phyloP scores from a whole-genome alignment of 2,888 invertebrate species.

The Parnassius orleans region DNA sequence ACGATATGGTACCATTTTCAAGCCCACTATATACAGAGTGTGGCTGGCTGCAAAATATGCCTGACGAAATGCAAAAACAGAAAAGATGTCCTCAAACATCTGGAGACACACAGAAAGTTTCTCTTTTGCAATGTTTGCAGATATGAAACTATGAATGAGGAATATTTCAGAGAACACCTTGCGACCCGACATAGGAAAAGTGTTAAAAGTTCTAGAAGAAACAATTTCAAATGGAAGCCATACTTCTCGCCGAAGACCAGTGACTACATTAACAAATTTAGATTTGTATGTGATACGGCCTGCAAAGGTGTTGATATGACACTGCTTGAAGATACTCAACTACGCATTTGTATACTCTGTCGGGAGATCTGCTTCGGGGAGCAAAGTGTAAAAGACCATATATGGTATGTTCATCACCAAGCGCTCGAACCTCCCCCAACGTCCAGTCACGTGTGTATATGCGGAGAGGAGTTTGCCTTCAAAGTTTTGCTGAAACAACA shows the following conservation, averaged over 20 bases:
- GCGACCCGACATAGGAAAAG: slow-evolving; percentile 31
- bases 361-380: slow-evolving; percentile 42
- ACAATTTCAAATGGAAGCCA: slow-evolving; percentile 2
- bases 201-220: fast-evolving
- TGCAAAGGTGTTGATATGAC: slow-evolving; percentile 11
- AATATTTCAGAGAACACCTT: slow-evolving; percentile 39
- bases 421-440: not conserved
- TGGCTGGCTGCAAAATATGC: slow-evolving; percentile 51
- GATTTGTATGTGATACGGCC: not conserved
- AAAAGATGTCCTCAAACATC: slow-evolving; percentile 36
- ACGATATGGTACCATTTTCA: slow-evolving; percentile 46
- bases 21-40: slow-evolving; percentile 41
- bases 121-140: slow-evolving; percentile 47
- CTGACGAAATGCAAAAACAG: slow-evolving; percentile 33
- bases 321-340: not conserved
- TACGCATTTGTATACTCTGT: slow-evolving; percentile 53
- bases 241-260: slow-evolving; percentile 28
- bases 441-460: slow-evolving; percentile 39
- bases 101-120: slow-evolving; percentile 37
- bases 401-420: slow-evolving; percentile 37
- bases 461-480: slow-evolving; percentile 50
- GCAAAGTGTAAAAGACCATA: slow-evolving; percentile 37
- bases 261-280: slow-evolving; percentile 21
- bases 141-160: slow-evolving; percentile 35
- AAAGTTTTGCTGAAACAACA: slow-evolving; percentile 56